phyloP scores from a whole-genome alignment of 2,888 invertebrate genomes.

The Chrysodeixis includens region DNA sequence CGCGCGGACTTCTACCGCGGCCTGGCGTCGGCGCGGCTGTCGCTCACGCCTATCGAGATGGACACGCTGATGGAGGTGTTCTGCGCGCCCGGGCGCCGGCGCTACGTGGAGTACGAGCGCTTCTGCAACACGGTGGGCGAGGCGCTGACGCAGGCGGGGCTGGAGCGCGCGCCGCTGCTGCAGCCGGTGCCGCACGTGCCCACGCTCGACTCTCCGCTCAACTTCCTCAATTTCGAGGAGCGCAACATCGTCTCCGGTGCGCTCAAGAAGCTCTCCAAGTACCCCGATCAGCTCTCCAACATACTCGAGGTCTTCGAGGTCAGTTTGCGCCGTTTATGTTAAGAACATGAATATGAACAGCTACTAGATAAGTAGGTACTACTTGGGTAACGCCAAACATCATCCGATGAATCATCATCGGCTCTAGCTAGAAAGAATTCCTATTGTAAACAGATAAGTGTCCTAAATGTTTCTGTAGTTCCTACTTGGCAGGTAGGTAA shows the following conservation, averaged over 20 bases:
- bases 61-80: conserved; percentile 93
- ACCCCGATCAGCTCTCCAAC: conserved; percentile 91
- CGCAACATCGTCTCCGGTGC: conserved; percentile 90
- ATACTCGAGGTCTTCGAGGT: conserved; percentile 92
- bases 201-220: conserved; percentile 89
- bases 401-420: too few species aligned
- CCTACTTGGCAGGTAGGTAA: too few species aligned
- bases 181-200: conserved; percentile 92
- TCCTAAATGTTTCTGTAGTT: too few species aligned
- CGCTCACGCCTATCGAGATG: conserved; percentile 91
- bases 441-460: too few species aligned
- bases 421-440: too few species aligned
- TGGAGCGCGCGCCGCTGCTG: conserved; percentile 92
- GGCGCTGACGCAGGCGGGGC: conserved; percentile 90
- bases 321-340: conserved; percentile 8
- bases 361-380: not conserved
- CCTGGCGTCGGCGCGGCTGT: conserved; percentile 90
- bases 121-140: conserved; percentile 92
- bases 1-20: conserved; percentile 92
- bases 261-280: conserved; percentile 91
- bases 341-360: not conserved
- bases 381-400: too few species aligned
- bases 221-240: conserved; percentile 93
- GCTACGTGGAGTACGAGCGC: conserved; percentile 91
- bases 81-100: conserved; percentile 89